These are phyloP conservation scores for Alethe diademata DNA, from an alignment of 2,113 vertebrate species.

Conservation along the genomic window DNA sequence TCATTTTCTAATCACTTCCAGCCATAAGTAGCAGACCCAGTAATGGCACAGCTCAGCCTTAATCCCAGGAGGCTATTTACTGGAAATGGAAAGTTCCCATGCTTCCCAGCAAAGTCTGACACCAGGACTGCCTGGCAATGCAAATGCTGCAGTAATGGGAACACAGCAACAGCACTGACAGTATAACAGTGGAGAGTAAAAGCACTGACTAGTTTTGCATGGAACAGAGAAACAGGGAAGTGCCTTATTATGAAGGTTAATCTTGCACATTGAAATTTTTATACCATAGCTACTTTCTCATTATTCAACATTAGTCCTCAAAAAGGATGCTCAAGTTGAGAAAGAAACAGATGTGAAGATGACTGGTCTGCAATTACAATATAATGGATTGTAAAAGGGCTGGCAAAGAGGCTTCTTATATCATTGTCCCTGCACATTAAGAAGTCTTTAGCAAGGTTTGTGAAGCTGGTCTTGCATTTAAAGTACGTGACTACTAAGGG, in stretches of 20 bases:
- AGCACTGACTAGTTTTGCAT: background rate
- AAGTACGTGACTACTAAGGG: background rate
- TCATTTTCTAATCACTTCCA: background rate
- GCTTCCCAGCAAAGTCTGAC: background rate
- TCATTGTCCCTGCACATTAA: background rate
- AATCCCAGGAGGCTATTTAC: background rate
- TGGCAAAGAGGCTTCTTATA: background rate
- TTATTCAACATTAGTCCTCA: conserved; percentile 9
- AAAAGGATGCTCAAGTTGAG: background rate
- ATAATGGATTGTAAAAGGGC: background rate
- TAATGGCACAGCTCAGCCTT: background rate
- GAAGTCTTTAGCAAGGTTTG: background rate
- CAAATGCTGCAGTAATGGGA: background rate
- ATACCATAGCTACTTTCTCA: background rate
- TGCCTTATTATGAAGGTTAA: background rate
- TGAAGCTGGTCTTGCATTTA: conserved; percentile 4
- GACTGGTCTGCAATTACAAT: background rate
- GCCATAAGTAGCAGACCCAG: background rate
- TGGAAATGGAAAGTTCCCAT: background rate
- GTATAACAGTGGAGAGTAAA: background rate
- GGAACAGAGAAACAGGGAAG: background rate
- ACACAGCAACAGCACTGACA: background rate
- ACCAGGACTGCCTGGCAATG: background rate
- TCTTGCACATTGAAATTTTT: background rate
- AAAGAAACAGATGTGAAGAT: conserved; percentile 24